Evolutionary conservation across 2,888 invertebrate genomes (phyloP).

Genomic region (Sepioteuthis lessoniana): DNA sequence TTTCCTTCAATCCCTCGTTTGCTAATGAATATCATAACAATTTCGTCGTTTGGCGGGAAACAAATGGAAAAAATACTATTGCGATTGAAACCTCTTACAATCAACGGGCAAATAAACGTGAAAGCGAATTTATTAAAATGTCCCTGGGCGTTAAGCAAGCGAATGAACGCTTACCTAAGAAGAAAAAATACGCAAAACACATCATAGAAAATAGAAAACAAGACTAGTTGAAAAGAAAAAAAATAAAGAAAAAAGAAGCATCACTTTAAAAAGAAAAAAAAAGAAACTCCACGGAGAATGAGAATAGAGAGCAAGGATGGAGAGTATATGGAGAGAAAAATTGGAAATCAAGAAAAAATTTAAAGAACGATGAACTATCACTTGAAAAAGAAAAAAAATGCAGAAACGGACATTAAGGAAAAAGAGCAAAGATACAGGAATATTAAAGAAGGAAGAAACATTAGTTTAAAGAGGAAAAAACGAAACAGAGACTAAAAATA

Average conservation of each 20-base stretch:
- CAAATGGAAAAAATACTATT: background rate
- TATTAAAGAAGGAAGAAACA: too few relatives aligned
- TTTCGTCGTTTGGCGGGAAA: background rate
- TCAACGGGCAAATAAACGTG: background rate
- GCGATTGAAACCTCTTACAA: background rate
- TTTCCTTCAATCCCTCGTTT: background rate
- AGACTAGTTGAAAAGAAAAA: too few relatives aligned
- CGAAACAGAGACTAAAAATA: too few relatives aligned
- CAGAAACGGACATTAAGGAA: too few relatives aligned
- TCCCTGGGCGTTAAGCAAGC: background rate
- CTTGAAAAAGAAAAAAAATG: too few relatives aligned
- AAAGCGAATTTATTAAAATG: constrained; percentile 4
- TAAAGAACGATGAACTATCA: too few relatives aligned
- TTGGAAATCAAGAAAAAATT: too few relatives aligned
- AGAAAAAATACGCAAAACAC: background rate
- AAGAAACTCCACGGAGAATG: background rate
- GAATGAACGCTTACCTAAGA: background rate
- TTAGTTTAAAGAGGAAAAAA: too few relatives aligned
- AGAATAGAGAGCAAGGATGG: background rate
- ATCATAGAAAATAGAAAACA: background rate
- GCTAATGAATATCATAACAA: background rate
- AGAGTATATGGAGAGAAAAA: too few relatives aligned
- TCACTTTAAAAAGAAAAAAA: too few relatives aligned
- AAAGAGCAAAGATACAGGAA: too few relatives aligned
- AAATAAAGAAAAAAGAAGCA: background rate